A percentile compares a stretch with the other conserved stretches of the same genome.
These are phyloP conservation scores for Suillia variegata DNA, from an alignment of 2,888 invertebrate species.

Conservation along the genomic window DNA sequence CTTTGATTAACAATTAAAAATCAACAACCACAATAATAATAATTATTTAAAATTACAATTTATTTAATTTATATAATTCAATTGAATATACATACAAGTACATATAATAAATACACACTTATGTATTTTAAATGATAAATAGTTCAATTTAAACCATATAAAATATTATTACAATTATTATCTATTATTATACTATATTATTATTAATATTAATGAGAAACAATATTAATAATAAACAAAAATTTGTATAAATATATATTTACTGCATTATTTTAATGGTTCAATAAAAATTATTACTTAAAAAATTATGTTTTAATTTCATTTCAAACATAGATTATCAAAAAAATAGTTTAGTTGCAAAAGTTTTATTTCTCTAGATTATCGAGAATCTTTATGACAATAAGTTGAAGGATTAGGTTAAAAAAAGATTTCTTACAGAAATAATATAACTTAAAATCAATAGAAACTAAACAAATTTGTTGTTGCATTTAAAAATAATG, in stretches of 20 bases:
- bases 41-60: background rate
- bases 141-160: conserved; percentile 40
- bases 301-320: too few relatives aligned
- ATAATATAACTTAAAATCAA: too few relatives aligned
- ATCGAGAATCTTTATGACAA: too few relatives aligned
- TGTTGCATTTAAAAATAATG: too few relatives aligned
- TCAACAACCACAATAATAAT: background rate
- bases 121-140: conserved; percentile 34
- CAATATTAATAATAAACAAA: conserved; percentile 18
- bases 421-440: too few relatives aligned
- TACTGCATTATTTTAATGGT: conserved; percentile 52
- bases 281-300: conserved; percentile 43
- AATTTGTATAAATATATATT: conserved; percentile 37
- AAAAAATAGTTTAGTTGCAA: too few relatives aligned
- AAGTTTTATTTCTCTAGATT: too few relatives aligned
- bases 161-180: conserved; percentile 31
- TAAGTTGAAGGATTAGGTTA: too few relatives aligned
- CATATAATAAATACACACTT: background rate
- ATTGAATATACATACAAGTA: background rate
- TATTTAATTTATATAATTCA: background rate
- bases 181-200: conserved; percentile 14
- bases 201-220: conserved; percentile 23
- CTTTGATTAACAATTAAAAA: background rate
- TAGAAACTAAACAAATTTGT: too few relatives aligned
- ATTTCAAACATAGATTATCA: too few relatives aligned